Base-by-base conservation (phyloP, 2,797 vertebrate genomes). In the Enteromius viviparus region DNA sequence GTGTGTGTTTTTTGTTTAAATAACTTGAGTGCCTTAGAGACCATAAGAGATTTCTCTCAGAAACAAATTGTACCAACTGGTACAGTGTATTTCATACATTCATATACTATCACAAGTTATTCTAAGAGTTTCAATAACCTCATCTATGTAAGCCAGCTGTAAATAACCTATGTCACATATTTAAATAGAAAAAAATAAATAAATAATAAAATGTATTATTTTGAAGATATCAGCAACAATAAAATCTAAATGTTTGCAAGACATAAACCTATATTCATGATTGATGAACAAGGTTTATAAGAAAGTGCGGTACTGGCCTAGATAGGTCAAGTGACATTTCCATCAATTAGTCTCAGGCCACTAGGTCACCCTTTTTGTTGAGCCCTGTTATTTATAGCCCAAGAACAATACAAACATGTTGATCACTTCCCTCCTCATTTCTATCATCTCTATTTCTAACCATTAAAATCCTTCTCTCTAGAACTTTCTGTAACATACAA, bases 351-450 rank as follows among this genome's bases (percentile, higher is more conserved):
- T 53, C 34, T 60, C 12, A 77, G 40, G 75, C 9, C 40, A 42
- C 53, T 11, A 17, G 14, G 4, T 5, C 40, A 64, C 32, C 58
- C 58, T 77, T 45, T 29, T 6, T 64, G 40, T 77, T 77, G n/a
- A 77, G 9, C 37, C 58, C 40, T 45, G 58, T 77, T 64, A 64
- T 64, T 64, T 60, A 77, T 64, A 77, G 55, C 53, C n/a, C 40
- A 77, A 47, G 2, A 65, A 47, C 69, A 45, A 32, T 58, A 45
- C 58, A 78, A 78, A 66, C 12, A 65, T 23, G 6, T 58, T 58
- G 34, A 77, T 64, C 3, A 26, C 40, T 45, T 42, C 75, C 17
- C 10, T 77, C 26, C 23, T 77, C 40, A 1, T 45, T 15, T 62
- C 68, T 26, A 26, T 26, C 3, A 34, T 34, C 32, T 34, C 32